Evolutionary conservation across 2,888 invertebrate species (phyloP).

Genomic region (Mesorhabditis belari): DNA sequence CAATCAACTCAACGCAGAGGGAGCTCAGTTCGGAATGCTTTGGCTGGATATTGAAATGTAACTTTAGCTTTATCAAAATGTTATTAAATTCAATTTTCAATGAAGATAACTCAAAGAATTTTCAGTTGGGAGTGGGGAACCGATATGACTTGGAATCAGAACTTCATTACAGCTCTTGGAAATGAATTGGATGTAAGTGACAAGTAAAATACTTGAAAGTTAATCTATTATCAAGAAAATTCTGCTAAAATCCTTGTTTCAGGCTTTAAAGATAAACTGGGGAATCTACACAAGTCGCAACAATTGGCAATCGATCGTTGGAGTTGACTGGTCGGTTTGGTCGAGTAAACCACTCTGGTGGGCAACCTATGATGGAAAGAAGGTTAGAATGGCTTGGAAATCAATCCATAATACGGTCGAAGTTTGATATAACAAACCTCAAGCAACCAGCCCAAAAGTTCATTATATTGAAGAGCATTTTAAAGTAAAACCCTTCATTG

Average conservation of each 20-base stretch:
- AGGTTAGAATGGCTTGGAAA: no score
- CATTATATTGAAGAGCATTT: no score
- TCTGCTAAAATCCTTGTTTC: not conserved
- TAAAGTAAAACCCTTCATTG: no score
- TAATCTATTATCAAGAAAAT: slow-evolving; percentile 21
- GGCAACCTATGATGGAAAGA: slow-evolving; percentile 30
- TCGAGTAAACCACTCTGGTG: slow-evolving; percentile 27
- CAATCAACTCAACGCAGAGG: slow-evolving; percentile 5
- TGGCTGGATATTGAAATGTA: slow-evolving; percentile 4
- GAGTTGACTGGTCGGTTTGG: slow-evolving; percentile 23
- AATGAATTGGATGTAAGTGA: not conserved
- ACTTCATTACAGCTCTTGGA: not conserved
- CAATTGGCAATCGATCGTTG: slow-evolving; percentile 35
- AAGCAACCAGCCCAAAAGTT: no score
- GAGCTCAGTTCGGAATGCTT: slow-evolving; percentile 10
- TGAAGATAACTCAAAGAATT: no score
- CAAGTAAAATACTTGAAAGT: no score
- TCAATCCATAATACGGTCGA: no score
- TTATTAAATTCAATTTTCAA: not conserved
- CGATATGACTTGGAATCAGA: not conserved
- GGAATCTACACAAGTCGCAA: slow-evolving; percentile 35
- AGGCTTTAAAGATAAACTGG: slow-evolving; percentile 7
- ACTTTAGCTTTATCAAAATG: no score
- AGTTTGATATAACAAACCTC: no score
- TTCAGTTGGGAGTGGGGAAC: not conserved